Evolutionary conservation across 2,888 invertebrate species (phyloP).

Genomic region (Callyntrura sp.): DNA sequence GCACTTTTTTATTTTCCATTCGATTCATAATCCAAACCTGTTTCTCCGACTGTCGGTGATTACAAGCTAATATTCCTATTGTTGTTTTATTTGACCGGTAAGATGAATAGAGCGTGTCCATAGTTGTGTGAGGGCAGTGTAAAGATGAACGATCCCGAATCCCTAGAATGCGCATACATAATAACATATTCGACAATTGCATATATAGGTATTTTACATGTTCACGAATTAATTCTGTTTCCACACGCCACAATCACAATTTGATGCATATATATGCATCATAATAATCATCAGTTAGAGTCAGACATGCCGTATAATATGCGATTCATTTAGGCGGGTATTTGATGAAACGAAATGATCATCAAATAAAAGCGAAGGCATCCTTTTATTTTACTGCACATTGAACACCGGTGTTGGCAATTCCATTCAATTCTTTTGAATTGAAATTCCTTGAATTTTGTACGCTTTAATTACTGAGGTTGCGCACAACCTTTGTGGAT

Average conservation of each 20-base stretch:
- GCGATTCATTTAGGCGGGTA: not conserved
- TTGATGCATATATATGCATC: too few relatives aligned
- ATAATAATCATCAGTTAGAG: slow-evolving; percentile 25
- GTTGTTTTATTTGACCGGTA: slow-evolving; percentile 37
- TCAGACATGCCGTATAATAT: not conserved
- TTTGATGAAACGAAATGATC: not conserved
- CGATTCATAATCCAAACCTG: slow-evolving; percentile 42
- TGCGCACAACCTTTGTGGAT: not conserved
- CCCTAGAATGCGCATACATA: not conserved
- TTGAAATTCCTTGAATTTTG: not conserved
- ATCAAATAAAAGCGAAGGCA: not conserved
- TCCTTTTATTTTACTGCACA: not conserved
- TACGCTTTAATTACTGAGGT: slow-evolving; percentile 30
- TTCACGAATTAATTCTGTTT: slow-evolving; percentile 19
- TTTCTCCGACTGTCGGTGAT: slow-evolving; percentile 11
- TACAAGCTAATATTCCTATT: slow-evolving; percentile 32
- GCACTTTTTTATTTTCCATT: not conserved
- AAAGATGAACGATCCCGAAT: not conserved
- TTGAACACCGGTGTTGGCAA: not conserved
- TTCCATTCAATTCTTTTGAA: too few relatives aligned
- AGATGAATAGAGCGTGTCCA: slow-evolving; percentile 48
- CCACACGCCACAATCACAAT: not conserved
- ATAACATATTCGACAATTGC: not conserved
- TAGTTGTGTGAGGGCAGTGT: slow-evolving; percentile 34
- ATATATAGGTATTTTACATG: slow-evolving; percentile 9